Percentiles rank a stretch among this genome's conserved stretches.
Conservation (phyloP, 2,797 vertebrate genomes). For the Calcarius lapponicus region DNA sequence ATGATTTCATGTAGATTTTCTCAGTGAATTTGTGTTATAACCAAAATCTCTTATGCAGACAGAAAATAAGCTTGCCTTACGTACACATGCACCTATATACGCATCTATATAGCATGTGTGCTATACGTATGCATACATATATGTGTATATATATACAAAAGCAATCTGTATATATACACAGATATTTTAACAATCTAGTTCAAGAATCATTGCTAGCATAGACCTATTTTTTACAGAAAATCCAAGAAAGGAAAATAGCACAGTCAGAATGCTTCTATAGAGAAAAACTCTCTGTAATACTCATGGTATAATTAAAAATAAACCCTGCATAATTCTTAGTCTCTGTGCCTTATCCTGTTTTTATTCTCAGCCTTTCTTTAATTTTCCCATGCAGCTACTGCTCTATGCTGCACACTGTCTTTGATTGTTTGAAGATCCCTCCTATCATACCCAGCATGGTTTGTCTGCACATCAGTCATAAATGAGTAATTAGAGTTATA, state of each 20-base stretch:
- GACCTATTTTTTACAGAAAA: not conserved
- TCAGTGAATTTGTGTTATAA: not conserved
- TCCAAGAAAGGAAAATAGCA: not conserved
- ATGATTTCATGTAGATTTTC: not conserved
- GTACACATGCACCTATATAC: not conserved
- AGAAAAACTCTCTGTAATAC: not conserved
- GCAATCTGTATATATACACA: not conserved
- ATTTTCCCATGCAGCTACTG: not conserved
- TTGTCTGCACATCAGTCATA: not conserved
- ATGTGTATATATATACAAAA: not conserved
- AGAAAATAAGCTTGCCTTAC: not conserved
- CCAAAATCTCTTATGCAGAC: not conserved
- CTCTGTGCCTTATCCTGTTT: not conserved
- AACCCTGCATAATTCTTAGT: not conserved
- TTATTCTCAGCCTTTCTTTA: not conserved
- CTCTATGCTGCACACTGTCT: rapidly evolving
- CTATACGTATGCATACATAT: not conserved
- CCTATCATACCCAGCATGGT: not conserved
- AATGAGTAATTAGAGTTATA: not conserved
- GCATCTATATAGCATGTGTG: not conserved
- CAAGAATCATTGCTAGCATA: not conserved
- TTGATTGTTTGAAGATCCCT: not conserved
- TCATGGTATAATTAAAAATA: not conserved
- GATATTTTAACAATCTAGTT: not conserved
- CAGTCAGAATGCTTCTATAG: not conserved